Evolutionary conservation across 1,140 invertebrate species (phyloP).

Genomic region (Papilio aristodemus): DNA sequence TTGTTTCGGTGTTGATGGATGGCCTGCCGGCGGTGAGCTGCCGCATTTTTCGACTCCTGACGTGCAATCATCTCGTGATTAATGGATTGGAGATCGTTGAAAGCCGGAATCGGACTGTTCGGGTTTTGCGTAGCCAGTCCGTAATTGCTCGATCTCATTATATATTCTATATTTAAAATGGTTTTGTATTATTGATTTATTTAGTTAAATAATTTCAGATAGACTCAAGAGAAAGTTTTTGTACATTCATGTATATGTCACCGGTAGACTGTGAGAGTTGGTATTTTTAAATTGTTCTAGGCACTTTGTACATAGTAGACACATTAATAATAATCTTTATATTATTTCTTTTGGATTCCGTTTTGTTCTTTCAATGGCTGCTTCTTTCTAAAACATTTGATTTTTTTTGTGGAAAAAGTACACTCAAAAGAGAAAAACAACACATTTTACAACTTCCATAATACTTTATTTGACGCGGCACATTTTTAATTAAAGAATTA

Average conservation of each 20-base stretch:
- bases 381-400: too few species aligned
- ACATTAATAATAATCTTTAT: too few species aligned
- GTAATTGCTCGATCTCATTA: not conserved
- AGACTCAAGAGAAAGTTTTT: too few species aligned
- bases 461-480: constrained; percentile 12
- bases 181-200: too few species aligned
- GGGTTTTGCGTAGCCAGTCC: constrained; percentile 18
- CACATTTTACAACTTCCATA: not conserved
- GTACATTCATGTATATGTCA: too few species aligned
- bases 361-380: too few species aligned
- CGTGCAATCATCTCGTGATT: constrained; percentile 59
- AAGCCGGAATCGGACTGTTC: constrained; percentile 61
- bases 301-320: too few species aligned
- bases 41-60: constrained; percentile 59
- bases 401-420: too few species aligned
- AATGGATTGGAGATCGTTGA: constrained; percentile 56
- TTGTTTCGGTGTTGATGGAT: constrained; percentile 62
- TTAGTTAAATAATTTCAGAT: too few species aligned
- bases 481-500: not conserved
- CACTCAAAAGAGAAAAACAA: not conserved
- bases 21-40: constrained; percentile 47
- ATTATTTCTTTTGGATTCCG: too few species aligned
- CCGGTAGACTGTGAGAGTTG: too few species aligned
- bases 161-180: not conserved
- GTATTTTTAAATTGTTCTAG: too few species aligned